phyloP scores from a whole-genome alignment of 1,140 invertebrate genomes.

The Pseudachorutes palmiensis region DNA sequence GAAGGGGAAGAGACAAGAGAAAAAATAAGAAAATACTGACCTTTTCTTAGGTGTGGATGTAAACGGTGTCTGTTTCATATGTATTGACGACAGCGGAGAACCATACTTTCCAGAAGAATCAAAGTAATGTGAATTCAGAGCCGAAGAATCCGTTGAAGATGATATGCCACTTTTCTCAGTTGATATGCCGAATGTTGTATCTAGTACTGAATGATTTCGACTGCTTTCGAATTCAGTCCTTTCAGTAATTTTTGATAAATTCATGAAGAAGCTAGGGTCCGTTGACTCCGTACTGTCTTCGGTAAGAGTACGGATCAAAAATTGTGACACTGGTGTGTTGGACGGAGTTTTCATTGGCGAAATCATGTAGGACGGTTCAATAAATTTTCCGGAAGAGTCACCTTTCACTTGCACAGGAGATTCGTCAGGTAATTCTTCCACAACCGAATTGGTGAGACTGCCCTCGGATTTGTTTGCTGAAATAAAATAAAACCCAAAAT shows the following conservation, averaged over 20 bases:
- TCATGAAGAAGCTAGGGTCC: conserved; percentile 17
- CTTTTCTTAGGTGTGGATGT: conserved; percentile 17
- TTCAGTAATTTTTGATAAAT: conserved; percentile 35
- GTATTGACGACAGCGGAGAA: not conserved
- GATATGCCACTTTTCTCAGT: not conserved
- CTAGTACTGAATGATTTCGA: conserved; percentile 8
- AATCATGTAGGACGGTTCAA: too few species aligned
- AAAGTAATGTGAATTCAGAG: conserved; percentile 9
- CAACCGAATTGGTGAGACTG: conserved; percentile 22
- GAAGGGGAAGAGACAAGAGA: conserved; percentile 35
- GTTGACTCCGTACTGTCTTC: conserved; percentile 6
- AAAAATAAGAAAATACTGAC: conserved; percentile 33
- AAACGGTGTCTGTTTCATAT: too few species aligned
- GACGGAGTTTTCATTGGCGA: conserved; percentile 12
- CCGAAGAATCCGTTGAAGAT: conserved; percentile 8
- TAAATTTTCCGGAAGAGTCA: conserved; percentile 10
- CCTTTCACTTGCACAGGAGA: not conserved
- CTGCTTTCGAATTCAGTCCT: conserved; percentile 29
- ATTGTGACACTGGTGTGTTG: not conserved
- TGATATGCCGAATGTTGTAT: conserved; percentile 5
- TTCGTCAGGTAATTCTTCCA: conserved; percentile 29
- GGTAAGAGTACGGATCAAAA: not conserved
- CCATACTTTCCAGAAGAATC: conserved; percentile 1
- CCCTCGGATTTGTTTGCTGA: conserved; percentile 22
- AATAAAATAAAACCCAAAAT: conserved; percentile 19